Evolutionary conservation across 2,113 vertebrate species (phyloP).

Genomic region (Peromyscus polionotus): DNA sequence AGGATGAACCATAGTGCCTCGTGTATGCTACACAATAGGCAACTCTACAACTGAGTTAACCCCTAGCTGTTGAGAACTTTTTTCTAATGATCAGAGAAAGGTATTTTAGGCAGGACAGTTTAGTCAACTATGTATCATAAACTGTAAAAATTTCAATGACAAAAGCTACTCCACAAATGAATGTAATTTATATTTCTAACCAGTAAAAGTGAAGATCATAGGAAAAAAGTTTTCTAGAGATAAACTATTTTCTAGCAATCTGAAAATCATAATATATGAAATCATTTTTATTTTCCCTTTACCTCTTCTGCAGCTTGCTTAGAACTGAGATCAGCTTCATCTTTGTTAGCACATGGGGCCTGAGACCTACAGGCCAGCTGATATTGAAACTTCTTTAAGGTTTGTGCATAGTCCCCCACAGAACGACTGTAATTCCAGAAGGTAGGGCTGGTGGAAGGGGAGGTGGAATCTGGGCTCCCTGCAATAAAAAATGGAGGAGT

Average conservation of each 20-base stretch:
- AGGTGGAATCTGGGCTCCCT: conserved; percentile 95
- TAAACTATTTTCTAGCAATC: not conserved
- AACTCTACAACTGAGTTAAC: not conserved
- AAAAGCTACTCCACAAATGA: not conserved
- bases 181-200: not conserved
- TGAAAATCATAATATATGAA: conserved; percentile 4
- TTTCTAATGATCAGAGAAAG: conserved; percentile 41
- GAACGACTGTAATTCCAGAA: conserved; percentile 98
- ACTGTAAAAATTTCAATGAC: not conserved
- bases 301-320: conserved; percentile 99
- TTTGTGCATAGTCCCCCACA: conserved; percentile 94
- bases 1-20: no score
- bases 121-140: not conserved
- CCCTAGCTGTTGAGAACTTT: not conserved
- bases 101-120: not conserved
- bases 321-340: conserved; percentile 95
- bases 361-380: conserved; percentile 96
- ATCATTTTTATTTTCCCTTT: not conserved
- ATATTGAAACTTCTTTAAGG: conserved; percentile 96
- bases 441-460: conserved; percentile 93
- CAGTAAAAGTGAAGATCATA: not conserved
- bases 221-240: not conserved
- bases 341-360: conserved; percentile 96
- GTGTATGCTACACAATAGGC: not conserved
- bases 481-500: not conserved